Base-by-base conservation (phyloP, 2,113 vertebrate species). In the Zosterops lateralis region DNA sequence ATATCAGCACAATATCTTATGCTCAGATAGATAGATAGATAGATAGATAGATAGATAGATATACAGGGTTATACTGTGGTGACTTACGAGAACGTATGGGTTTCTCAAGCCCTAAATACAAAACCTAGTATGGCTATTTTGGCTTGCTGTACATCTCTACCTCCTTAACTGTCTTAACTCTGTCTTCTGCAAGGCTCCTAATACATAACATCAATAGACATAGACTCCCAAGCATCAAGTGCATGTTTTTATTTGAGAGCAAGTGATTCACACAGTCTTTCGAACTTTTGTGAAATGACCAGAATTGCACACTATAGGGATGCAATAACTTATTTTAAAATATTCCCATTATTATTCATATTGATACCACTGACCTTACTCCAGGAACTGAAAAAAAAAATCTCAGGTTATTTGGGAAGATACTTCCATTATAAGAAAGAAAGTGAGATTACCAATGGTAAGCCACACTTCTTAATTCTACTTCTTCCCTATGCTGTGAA, bases 41-140 rank as follows among this genome's bases (percentile, higher is more conserved):
- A 22, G 10, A 38, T 38, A 38, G 10, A 38, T 38, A 38, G 4
- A 11, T 38, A 38, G 5, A 12, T 38, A 38, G 5, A 34, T n/a
- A 32, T 13, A 25, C 6, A 29, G 8, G 5, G 7, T 75, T 66
- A 19, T 36, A 53, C 3, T 72, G 22, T 47, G 9, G 21, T 66
- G 15, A 56, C 3, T 40, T 0, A 2, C 42, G 15, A 11, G 47
- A 38, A 62, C 4, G 4, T 17, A 19, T 14, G 17, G 22, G 4
- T 73, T 57, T 81, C 38, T 67, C 12, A 53, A 67, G 10, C 10
- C 19, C 38, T 47, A 53, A 53, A 48, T 47, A 21, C 18, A 75
- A 58, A 58, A 50, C 7, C 22, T 15, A 45, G 5, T 15, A 40
- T 17, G 7, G 12, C 14, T 87, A 13, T 28, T 42, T 6, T 22